Conservation (phyloP, 2,797 vertebrate genomes). For the Catamblyrhynchus diadema region DNA sequence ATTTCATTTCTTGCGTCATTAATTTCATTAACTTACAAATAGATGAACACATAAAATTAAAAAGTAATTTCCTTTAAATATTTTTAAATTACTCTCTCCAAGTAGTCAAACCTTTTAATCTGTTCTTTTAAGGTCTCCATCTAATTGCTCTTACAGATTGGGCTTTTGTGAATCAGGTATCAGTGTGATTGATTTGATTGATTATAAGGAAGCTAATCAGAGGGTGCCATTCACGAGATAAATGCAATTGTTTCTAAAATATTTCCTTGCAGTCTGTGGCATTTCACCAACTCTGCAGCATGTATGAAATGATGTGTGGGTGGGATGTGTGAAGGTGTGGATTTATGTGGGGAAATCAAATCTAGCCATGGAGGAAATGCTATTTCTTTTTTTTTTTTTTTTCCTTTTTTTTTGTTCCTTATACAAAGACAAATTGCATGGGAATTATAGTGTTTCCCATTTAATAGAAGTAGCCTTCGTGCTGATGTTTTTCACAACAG, state of each 20-base stretch:
- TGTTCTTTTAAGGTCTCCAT: constrained; percentile 58
- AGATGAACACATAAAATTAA: constrained; percentile 77
- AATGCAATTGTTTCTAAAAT: constrained; percentile 22
- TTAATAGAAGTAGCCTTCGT: constrained; percentile 68
- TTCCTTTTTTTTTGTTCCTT: neutral
- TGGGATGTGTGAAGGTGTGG: neutral
- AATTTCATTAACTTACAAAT: constrained; percentile 78
- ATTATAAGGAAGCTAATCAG: constrained; percentile 26
- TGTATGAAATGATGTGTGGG: neutral
- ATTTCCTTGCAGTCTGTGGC: neutral
- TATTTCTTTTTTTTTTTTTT: neutral
- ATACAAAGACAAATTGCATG: constrained; percentile 50
- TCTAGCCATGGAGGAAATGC: neutral
- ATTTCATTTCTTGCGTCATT: constrained; percentile 79
- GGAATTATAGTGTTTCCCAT: constrained; percentile 48
- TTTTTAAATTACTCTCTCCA: constrained; percentile 60
- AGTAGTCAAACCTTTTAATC: constrained; percentile 69
- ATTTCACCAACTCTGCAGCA: neutral
- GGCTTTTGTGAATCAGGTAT: constrained; percentile 54
- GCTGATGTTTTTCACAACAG: constrained; percentile 62
- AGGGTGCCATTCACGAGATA: neutral
- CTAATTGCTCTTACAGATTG: constrained; percentile 64
- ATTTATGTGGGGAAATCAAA: constrained; percentile 58
- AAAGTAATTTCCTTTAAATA: constrained; percentile 74
- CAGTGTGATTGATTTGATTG: constrained; percentile 50